Evolutionary conservation across 2,113 vertebrate genomes (phyloP), one percentile per base, ranked within the genome.

Genomic region (Pelusios castaneus): DNA sequence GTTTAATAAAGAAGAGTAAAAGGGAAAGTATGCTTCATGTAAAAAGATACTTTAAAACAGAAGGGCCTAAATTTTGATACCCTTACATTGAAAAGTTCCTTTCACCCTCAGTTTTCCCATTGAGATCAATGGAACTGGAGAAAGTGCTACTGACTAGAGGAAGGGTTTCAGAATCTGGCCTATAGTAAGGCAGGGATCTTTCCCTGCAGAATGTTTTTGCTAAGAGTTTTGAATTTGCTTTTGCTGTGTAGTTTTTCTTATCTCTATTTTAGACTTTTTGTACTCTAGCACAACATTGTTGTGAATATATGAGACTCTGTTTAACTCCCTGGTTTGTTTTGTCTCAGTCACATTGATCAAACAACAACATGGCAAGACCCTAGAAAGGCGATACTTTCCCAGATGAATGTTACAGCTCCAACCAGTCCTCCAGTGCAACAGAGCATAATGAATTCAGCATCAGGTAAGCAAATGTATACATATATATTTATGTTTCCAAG

Each of bases 281-380:
- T 86, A 29, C 54, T 51, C 16, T 82, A 93, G 82, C 45, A 88
- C 88, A 55, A 84, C 56, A 1, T 81, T 95, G 22, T 63, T 95
- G 84, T 85, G 82, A 85, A 75, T 85, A n/a, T 38, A 6, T 90
- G 10, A 81, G 75, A 90, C 43, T 94, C 76, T 70, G 8, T 77
- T 95, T 98, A 95, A 98, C 73, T 56, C 55, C 34, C 34, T 3
- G 3, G 13, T 97, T 95, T 98, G 77, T 97, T 98, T 96, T 96
- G 34, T 98, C 80, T 41, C 91, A 99, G 99, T 97, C 99, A 99
- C 97, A 98, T 99, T 47, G 99, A 99, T 97, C 99, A 99, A 97
- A 99, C 99, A 49, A 99, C 99, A 93, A 99, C 99, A 95, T 99
- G 99, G 99, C 99, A 99, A 94, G 99, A 99, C 95, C 99, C 99